Evolutionary conservation across 2,888 invertebrate species (phyloP).

Genomic region (Melitaea athalia): DNA sequence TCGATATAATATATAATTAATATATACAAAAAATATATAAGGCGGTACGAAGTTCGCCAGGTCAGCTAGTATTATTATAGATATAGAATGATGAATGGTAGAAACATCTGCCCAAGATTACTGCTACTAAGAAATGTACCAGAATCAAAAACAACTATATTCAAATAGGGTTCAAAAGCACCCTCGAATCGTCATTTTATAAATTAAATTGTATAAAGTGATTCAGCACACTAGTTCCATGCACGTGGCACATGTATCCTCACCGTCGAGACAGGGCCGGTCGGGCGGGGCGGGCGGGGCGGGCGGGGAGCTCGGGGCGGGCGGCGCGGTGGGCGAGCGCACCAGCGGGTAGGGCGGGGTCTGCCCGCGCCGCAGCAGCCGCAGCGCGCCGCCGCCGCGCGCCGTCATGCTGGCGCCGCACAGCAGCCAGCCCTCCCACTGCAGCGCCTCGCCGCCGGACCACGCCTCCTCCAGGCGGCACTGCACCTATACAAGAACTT

Average conservation of each 20-base stretch:
- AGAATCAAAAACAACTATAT: too few relatives aligned
- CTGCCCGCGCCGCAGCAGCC: conserved; percentile 85
- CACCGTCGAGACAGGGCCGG: conserved; percentile 43
- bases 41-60: too few relatives aligned
- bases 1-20: too few relatives aligned
- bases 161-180: too few relatives aligned
- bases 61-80: too few relatives aligned
- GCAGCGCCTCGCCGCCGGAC: conserved; percentile 83
- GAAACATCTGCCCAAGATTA: too few relatives aligned
- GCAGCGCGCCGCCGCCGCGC: conserved; percentile 46
- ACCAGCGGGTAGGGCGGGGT: conserved; percentile 93
- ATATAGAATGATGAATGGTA: too few relatives aligned
- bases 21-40: too few relatives aligned
- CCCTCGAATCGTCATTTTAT: too few relatives aligned
- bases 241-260: not conserved
- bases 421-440: conserved; percentile 86
- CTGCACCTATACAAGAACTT: conserved; percentile 85
- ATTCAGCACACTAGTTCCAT: too few relatives aligned
- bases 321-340: conserved; percentile 87
- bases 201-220: too few relatives aligned
- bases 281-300: conserved; percentile 47
- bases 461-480: conserved; percentile 92
- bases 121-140: too few relatives aligned
- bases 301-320: conserved; percentile 87
- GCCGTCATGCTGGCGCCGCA: conserved; percentile 51